Evolutionary conservation across 23 tunicate species (phyloP).

Genomic region (Halocynthia roretzi): DNA sequence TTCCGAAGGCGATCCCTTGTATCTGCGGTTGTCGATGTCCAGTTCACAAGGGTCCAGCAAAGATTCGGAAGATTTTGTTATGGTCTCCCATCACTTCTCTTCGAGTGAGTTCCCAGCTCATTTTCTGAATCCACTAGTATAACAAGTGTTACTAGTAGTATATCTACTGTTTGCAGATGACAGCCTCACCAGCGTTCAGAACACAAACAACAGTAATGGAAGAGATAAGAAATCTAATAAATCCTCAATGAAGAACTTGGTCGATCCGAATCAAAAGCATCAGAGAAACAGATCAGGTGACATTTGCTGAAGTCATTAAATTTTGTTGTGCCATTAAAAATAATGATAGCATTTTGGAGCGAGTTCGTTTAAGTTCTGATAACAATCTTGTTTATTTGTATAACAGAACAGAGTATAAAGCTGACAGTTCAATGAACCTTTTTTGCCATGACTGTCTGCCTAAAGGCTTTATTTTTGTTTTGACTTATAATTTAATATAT

Average conservation of each 20-base stretch:
- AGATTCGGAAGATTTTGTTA: constrained; percentile 79
- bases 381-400: no score
- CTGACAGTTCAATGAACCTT: no score
- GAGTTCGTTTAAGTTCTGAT: no score
- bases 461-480: no score
- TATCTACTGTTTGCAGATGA: not conserved
- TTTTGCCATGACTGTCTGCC: no score
- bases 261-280: no score
- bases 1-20: constrained; percentile 29
- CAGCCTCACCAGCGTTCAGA: not conserved
- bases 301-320: no score
- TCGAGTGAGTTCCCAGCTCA: constrained; percentile 18
- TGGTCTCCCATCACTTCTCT: constrained; percentile 48
- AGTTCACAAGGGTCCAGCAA: constrained; percentile 38
- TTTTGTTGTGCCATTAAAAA: no score
- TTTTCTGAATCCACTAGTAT: not conserved
- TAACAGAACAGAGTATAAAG: no score
- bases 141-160: not conserved
- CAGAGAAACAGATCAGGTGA: no score
- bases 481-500: no score
- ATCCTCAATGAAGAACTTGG: not conserved
- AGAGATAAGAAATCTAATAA: not conserved
- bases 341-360: no score
- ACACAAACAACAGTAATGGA: constrained; percentile 10
- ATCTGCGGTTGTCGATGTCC: constrained; percentile 31